These are phyloP conservation scores for Helostoma temminkii DNA, from an alignment of 2,797 vertebrate genomes.

Conservation along the genomic window DNA sequence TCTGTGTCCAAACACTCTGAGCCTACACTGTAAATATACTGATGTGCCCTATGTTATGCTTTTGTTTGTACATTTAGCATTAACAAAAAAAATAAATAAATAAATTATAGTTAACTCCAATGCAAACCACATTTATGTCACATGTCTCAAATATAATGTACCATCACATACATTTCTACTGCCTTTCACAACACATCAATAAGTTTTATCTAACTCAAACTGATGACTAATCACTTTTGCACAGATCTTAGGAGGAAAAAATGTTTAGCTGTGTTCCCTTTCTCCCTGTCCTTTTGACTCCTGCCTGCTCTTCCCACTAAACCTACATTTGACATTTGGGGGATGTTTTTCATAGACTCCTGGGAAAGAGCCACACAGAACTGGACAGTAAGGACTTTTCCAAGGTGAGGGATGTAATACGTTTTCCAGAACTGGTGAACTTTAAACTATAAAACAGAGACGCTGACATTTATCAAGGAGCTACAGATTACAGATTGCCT, in stretches of 20 bases:
- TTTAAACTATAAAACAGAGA: conserved; percentile 67
- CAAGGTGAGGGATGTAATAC: conserved; percentile 63
- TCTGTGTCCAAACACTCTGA: conserved; percentile 13
- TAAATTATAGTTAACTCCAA: background rate
- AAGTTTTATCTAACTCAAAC: background rate
- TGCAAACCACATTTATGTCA: background rate
- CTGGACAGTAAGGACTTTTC: conserved; percentile 42
- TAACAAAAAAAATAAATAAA: no score
- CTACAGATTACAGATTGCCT: conserved; percentile 14
- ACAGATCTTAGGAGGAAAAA: background rate
- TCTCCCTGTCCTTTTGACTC: conserved; percentile 13
- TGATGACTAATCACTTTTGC: conserved; percentile 23
- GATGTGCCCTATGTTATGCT: background rate
- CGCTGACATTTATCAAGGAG: conserved; percentile 17
- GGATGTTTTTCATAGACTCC: conserved; percentile 65
- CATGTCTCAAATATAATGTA: background rate
- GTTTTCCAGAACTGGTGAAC: conserved; percentile 65
- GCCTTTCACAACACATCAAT: background rate
- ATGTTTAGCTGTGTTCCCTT: conserved; percentile 22
- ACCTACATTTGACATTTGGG: conserved; percentile 66
- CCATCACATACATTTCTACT: background rate
- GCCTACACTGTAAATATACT: background rate
- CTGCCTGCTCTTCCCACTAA: conserved; percentile 63
- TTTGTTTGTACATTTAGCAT: background rate
- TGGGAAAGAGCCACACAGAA: conserved; percentile 57